phyloP scores from a whole-genome alignment of 2,888 invertebrate species.

The Shargacucullia verbasci region DNA sequence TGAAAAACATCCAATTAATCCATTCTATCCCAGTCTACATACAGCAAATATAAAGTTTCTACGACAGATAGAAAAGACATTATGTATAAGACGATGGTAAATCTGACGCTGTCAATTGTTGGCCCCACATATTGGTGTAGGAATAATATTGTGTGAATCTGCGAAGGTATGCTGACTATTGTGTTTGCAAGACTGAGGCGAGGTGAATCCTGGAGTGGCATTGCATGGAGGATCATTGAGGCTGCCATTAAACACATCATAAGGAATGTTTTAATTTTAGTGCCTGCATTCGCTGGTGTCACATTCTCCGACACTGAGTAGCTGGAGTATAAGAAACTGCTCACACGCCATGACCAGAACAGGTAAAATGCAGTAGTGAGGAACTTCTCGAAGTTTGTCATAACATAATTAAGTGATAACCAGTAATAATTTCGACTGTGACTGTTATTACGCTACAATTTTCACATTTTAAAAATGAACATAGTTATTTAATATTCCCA shows the following conservation, averaged over 20 bases:
- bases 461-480: too few species aligned
- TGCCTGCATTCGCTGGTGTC: slow-evolving; percentile 48
- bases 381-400: slow-evolving; percentile 26
- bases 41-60: slow-evolving; percentile 67
- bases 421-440: neutral
- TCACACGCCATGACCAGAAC: slow-evolving; percentile 65
- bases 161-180: slow-evolving; percentile 66
- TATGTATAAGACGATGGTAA: slow-evolving; percentile 57
- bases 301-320: slow-evolving; percentile 61
- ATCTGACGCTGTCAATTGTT: slow-evolving; percentile 55
- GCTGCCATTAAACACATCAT: slow-evolving; percentile 51
- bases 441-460: neutral
- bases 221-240: slow-evolving; percentile 50
- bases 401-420: slow-evolving; percentile 13
- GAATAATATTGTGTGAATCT: slow-evolving; percentile 63
- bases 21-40: slow-evolving; percentile 63
- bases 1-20: neutral
- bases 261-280: slow-evolving; percentile 50
- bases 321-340: slow-evolving; percentile 61
- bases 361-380: slow-evolving; percentile 51
- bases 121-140: slow-evolving; percentile 62
- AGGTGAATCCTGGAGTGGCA: slow-evolving; percentile 54
- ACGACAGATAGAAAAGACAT: slow-evolving; percentile 59
- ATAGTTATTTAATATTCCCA: too few species aligned
- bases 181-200: slow-evolving; percentile 65